phyloP scores from a whole-genome alignment of 2,113 vertebrate genomes.

The Gracilinanus agilis region DNA sequence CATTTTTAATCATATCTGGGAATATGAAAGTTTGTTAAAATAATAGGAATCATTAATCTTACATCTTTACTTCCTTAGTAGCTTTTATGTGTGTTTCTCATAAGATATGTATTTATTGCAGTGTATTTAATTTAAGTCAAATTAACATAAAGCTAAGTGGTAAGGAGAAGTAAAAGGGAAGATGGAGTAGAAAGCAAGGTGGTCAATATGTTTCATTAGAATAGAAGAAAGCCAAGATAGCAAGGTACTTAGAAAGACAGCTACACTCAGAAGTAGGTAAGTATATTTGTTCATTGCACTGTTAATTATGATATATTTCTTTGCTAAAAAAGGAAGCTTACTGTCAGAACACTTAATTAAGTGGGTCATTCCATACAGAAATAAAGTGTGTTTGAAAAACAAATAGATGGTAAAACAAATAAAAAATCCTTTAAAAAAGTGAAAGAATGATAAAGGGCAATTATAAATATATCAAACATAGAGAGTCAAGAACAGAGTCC shows the following conservation, averaged over 20 bases:
- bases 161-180: background rate
- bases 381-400: slow-evolving; percentile 56
- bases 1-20: background rate
- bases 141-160: too few species aligned
- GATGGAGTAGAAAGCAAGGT: too few species aligned
- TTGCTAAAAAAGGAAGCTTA: slow-evolving; percentile 20
- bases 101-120: background rate
- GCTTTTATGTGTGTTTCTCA: slow-evolving; percentile 22
- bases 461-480: slow-evolving; percentile 50
- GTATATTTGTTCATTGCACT: slow-evolving; percentile 37
- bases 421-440: slow-evolving; percentile 52
- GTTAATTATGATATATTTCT: slow-evolving; percentile 28
- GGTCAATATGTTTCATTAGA: slow-evolving; percentile 26
- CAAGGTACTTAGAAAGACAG: background rate
- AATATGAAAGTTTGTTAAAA: too few species aligned
- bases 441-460: background rate
- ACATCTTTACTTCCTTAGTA: background rate
- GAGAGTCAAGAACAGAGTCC: slow-evolving; percentile 34
- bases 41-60: too few species aligned
- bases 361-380: slow-evolving; percentile 32
- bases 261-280: background rate
- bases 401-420: slow-evolving; percentile 40
- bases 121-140: background rate
- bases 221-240: background rate
- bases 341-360: slow-evolving; percentile 40